Evolutionary conservation across 2,113 vertebrate genomes (phyloP), one percentile per base, ranked within the genome.

Genomic region (Chaetura pelagica): DNA sequence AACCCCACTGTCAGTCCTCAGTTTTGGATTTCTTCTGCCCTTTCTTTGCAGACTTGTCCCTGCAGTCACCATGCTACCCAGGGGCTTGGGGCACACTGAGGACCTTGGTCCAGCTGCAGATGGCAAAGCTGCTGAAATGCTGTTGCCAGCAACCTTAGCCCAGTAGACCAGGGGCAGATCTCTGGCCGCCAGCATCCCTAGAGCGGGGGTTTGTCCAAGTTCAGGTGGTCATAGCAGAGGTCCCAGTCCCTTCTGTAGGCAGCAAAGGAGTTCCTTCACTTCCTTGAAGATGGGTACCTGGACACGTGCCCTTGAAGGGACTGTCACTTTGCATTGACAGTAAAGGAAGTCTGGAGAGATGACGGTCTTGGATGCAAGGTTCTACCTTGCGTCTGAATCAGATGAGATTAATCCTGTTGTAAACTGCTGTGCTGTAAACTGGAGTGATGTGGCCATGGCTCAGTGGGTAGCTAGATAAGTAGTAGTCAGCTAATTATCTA

Each of bases 11-110:
- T 58, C 3, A 13, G 62, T 90, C 62, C 55, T 49, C 10, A 3
- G 38, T 6, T 0, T 35, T 80, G 57, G 44, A 15, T 92, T 94
- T 87, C 69, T 74, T 30, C 32, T 71, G n/a, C 24, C 40, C 0
- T 2, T 78, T 40, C 35, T 62, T 40, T 83, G 29, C 48, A 74
- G 68, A 24, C 10, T 73, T 34, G 9, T 40, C 54, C 3, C 40
- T 72, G 44, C 11, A 52, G 29, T 44, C 0, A 0, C 54, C 24
- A 6, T 68, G 38, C 34, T 52, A 5, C 38, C 32, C 3, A 1
- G n/a, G 30, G 44, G 2, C 8, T 12, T 12, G 11, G 67, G 51
- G 10, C 3, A 1, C 34, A 3, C 34, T 7, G 19, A 63, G 44
- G 14, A 84, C 64, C 38, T 21, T 34, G 27, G 42, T 44, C 21